These are phyloP conservation scores for Muntiacus muntjak DNA, from an alignment of 2,113 vertebrate genomes.

Conservation along the genomic window DNA sequence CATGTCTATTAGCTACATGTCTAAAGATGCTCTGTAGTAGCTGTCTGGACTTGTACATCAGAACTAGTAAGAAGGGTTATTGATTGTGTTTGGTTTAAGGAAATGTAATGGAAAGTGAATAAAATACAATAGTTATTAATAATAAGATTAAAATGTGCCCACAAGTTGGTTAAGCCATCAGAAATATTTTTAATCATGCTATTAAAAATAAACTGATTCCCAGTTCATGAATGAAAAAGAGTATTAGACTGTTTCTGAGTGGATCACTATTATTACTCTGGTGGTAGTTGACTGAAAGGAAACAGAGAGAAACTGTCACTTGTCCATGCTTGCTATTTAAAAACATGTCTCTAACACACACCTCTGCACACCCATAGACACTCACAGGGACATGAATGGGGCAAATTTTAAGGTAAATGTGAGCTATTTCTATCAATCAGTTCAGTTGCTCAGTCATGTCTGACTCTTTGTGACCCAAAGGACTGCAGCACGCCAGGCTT, in stretches of 20 bases:
- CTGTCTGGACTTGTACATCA: background rate
- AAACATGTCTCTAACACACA: background rate
- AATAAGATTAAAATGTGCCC: background rate
- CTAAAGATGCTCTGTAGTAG: background rate
- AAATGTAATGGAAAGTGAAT: background rate
- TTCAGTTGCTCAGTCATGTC: background rate
- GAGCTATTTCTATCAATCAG: background rate
- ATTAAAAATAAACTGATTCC: background rate
- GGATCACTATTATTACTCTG: background rate
- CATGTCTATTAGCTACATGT: background rate
- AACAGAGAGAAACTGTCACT: background rate
- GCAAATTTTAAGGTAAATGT: background rate
- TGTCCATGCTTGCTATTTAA: background rate
- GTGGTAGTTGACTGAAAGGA: background rate
- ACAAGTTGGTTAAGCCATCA: background rate
- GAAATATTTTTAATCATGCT: background rate
- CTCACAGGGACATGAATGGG: background rate
- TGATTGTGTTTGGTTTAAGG: background rate
- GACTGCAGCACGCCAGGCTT: background rate
- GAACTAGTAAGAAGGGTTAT: background rate
- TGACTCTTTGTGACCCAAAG: background rate
- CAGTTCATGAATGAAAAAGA: background rate
- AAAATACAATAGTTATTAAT: background rate
- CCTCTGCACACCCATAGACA: too few relatives aligned
- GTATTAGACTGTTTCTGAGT: background rate